Conservation (phyloP, 2,113 vertebrate species). For the Herpetotheres cachinnans region DNA sequence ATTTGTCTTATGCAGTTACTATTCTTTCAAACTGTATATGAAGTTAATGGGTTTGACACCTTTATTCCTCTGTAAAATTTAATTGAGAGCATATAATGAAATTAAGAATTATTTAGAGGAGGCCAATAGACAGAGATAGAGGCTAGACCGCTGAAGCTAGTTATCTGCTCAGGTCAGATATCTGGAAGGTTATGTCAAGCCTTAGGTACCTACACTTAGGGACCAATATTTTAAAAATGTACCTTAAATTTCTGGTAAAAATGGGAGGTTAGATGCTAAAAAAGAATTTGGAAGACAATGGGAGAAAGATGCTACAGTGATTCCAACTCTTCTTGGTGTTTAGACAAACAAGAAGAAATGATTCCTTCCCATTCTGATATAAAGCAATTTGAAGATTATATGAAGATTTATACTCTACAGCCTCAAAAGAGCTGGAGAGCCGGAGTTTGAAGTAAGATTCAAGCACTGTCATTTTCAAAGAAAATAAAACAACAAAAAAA, state of each 20-base stretch:
- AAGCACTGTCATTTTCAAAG: not conserved
- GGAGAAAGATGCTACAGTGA: not conserved
- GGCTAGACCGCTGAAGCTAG: not conserved
- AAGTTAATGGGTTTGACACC: not conserved
- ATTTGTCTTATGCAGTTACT: not conserved
- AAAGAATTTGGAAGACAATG: not conserved
- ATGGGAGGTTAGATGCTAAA: not conserved
- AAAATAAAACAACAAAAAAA: not conserved
- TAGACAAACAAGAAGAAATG: not conserved
- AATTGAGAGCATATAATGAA: not conserved
- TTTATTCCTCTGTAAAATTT: not conserved
- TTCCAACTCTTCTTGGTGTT: not conserved
- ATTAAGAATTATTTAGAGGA: not conserved
- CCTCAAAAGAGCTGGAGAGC: not conserved
- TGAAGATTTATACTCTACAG: not conserved
- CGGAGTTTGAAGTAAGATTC: not conserved
- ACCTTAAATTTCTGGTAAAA: not conserved
- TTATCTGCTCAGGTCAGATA: not conserved
- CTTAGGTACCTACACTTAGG: not conserved
- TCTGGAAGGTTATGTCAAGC: not conserved
- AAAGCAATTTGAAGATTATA: not conserved
- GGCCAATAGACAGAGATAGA: not conserved
- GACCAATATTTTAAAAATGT: not conserved
- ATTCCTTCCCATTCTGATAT: not conserved
- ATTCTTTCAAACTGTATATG: not conserved